Evolutionary conservation across 1,140 invertebrate genomes (phyloP).

Genomic region (Drosophila sp.): DNA sequence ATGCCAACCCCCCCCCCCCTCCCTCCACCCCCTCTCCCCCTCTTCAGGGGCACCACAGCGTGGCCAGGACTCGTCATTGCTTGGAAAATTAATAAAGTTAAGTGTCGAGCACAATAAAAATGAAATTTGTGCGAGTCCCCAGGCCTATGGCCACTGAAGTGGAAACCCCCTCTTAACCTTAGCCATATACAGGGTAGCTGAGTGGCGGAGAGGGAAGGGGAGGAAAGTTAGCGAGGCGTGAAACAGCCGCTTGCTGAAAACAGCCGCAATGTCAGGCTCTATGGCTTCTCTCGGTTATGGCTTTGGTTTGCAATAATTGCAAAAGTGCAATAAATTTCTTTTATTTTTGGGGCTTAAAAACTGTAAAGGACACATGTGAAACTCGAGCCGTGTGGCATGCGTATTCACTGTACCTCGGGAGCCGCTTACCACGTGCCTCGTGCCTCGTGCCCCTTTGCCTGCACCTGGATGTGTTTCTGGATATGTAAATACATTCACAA

Average conservation of each 20-base stretch:
- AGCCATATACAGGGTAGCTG: background rate
- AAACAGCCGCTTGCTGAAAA: slow-evolving; percentile 39
- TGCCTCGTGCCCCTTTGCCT: background rate
- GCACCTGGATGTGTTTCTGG: slow-evolving; percentile 32
- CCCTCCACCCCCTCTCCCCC: background rate
- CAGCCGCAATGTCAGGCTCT: slow-evolving; percentile 56
- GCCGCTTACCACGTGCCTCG: slow-evolving; percentile 5
- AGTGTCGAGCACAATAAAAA: slow-evolving; percentile 81
- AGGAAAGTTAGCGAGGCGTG: slow-evolving; percentile 68
- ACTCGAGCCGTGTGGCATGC: slow-evolving; percentile 5
- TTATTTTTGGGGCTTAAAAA: slow-evolving; percentile 56
- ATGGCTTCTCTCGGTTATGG: slow-evolving; percentile 51
- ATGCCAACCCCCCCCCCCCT: no score
- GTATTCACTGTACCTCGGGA: background rate
- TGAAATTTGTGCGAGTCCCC: slow-evolving; percentile 54
- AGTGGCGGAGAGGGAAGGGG: background rate
- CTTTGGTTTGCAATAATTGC: slow-evolving; percentile 79
- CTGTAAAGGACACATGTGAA: slow-evolving; percentile 38
- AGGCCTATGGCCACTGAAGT: slow-evolving; percentile 9
- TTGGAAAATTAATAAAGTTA: slow-evolving; percentile 81
- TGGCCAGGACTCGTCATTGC: slow-evolving; percentile 60
- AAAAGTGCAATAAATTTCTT: slow-evolving; percentile 73
- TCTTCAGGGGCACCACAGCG: background rate
- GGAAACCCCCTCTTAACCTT: background rate
- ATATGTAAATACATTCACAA: slow-evolving; percentile 42